Base-by-base conservation (phyloP, 2,113 vertebrate species). In the Pungitius pungitius region DNA sequence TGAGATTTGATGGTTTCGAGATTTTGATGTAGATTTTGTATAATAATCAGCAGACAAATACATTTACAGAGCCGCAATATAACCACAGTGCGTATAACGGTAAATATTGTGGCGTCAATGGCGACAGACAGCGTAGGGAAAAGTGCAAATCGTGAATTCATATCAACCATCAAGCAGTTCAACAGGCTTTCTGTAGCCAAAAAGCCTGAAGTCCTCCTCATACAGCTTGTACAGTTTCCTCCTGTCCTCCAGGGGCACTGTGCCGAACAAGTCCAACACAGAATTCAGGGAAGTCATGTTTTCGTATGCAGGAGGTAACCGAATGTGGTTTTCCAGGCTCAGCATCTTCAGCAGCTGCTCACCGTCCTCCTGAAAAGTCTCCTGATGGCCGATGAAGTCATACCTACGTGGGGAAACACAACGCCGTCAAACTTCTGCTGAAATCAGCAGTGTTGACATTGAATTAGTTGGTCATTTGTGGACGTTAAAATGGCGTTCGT, bases 361-460 rank as follows among this genome's bases (percentile, higher is more conserved):
- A 13, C 62, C 33, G 1, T 85, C 87, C 2, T 83, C 69, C 27
- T 79, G 43, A n/a, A 87, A 66, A 30, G 69, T 83, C 43, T 89
- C 83, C 45, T 64, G 78, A 43, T 87, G 82, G 4, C 87, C 87
- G n/a, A 85, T 9, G n/a, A 87, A 87, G n/a, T 89, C 80, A 72
- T 85, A 89, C 15, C 82, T 86, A 56, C 45, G 22, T 22, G 37
- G 6, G 9, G 59, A 55, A 64, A 71, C 1, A 59, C 47, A 66
- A 4, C 13, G 14, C 1, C 4, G 18, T 63, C 18, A 60, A 40
- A 15, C 20, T 33, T 1, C 4, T 11, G 11, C 20, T 40, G 20
- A 30, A 35, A 17, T 18, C 3, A 20, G 1, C 8, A 30, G 26
- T 27, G 1, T 45, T 5, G 15, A 15, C 3, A 45, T 13, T n/a